phyloP scores from a whole-genome alignment of 1,140 invertebrate genomes.

The Tenebrio molitor region DNA sequence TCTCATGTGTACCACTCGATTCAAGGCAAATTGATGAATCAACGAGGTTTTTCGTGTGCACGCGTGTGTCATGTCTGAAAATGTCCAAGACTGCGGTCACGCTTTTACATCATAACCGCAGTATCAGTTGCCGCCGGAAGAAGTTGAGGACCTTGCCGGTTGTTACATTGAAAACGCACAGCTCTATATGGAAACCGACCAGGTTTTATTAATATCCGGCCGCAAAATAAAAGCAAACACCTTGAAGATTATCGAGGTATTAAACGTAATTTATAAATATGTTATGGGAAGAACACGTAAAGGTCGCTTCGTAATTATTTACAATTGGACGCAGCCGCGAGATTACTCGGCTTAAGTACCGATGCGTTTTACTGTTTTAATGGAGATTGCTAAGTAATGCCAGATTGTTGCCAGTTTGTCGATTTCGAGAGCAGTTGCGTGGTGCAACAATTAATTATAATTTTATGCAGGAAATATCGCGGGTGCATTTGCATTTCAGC shows the following conservation, averaged over 20 bases:
- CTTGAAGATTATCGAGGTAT: conserved; percentile 2
- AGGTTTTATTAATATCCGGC: not conserved
- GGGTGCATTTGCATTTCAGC: too few relatives aligned
- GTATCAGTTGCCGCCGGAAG: not conserved
- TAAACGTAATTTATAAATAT: conserved; percentile 5
- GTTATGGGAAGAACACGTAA: conserved; percentile 8
- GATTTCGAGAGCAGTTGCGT: too few relatives aligned
- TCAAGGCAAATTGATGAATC: conserved; percentile 42
- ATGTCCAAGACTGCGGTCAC: not conserved
- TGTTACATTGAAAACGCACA: not conserved
- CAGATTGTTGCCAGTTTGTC: too few relatives aligned
- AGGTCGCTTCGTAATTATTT: conserved; percentile 3
- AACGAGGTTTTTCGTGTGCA: conserved; percentile 6
- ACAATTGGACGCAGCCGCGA: not conserved
- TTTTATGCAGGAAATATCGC: too few relatives aligned
- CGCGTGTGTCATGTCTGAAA: conserved; percentile 3
- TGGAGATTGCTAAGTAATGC: too few relatives aligned
- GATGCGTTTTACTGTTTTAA: too few relatives aligned
- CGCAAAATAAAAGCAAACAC: conserved; percentile 15
- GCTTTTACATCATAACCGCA: conserved; percentile 16
- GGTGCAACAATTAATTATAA: too few relatives aligned
- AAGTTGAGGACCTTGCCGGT: conserved; percentile 10
- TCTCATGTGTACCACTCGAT: not conserved
- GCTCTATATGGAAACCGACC: conserved; percentile 16
- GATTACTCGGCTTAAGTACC: too few relatives aligned